Evolutionary conservation across 2,888 invertebrate genomes (phyloP).

Genomic region (Caenorhabditis uteleia): DNA sequence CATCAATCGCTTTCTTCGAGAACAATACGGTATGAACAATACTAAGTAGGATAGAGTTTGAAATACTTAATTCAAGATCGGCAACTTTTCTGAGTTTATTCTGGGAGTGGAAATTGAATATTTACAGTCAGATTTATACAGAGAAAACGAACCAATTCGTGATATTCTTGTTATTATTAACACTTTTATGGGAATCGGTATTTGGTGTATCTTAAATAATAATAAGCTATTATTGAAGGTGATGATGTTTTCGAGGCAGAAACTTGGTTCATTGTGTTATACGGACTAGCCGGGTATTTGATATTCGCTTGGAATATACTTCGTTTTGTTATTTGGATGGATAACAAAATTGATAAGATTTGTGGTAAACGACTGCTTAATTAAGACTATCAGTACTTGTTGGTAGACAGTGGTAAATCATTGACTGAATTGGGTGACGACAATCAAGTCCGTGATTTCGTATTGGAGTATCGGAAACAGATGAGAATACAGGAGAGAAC

Average conservation of each 20-base stretch:
- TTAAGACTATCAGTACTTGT: too few species aligned
- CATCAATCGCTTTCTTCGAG: neutral
- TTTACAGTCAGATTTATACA: neutral
- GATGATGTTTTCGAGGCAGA: neutral
- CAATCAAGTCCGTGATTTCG: slow-evolving; percentile 10
- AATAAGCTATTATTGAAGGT: neutral
- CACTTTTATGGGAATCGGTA: neutral
- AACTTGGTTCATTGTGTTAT: neutral
- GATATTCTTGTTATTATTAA: neutral
- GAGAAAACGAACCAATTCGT: neutral
- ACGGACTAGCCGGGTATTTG: neutral
- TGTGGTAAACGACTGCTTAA: too few species aligned
- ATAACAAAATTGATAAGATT: neutral
- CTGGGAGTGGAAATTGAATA: neutral
- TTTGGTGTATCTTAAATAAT: neutral
- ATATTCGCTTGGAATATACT: neutral
- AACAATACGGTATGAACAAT: neutral
- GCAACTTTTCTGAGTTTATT: neutral
- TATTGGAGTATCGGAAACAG: slow-evolving; percentile 15
- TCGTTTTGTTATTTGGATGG: neutral
- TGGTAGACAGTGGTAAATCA: neutral
- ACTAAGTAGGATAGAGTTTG: neutral
- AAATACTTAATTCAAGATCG: neutral
- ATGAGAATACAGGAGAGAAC: slow-evolving; percentile 8
- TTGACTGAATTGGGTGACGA: neutral